These are phyloP conservation scores for Crepidodera aurea DNA, from an alignment of 2,888 invertebrate genomes.

Conservation along the genomic window DNA sequence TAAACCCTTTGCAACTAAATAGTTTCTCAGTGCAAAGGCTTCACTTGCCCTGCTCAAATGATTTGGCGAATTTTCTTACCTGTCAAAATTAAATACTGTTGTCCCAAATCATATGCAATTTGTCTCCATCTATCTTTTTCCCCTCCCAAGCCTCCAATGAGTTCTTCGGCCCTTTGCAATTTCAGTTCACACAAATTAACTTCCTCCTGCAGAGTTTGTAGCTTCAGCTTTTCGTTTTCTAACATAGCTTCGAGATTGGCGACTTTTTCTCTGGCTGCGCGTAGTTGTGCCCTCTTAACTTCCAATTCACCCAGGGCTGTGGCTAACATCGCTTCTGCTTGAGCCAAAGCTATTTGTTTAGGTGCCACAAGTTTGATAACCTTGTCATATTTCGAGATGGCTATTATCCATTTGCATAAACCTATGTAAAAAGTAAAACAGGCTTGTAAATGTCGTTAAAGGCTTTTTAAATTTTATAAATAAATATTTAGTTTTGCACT, in stretches of 20 bases:
- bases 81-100: constrained; percentile 75
- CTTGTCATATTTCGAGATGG: constrained; percentile 93
- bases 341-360: constrained; percentile 88
- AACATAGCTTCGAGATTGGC: constrained; percentile 76
- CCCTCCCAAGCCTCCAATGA: constrained; percentile 91
- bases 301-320: constrained; percentile 78
- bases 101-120: constrained; percentile 75
- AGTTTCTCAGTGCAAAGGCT: too few species aligned
- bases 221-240: constrained; percentile 66
- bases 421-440: constrained; percentile 60
- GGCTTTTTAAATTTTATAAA: too few species aligned
- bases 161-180: constrained; percentile 88
- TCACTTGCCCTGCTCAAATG: too few species aligned
- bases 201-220: constrained; percentile 75
- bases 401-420: constrained; percentile 93
- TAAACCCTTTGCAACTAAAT: too few species aligned
- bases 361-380: constrained; percentile 93
- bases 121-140: constrained; percentile 89
- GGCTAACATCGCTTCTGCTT: constrained; percentile 83
- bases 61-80: too few species aligned
- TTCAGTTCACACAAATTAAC: constrained; percentile 88
- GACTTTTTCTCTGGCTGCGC: constrained; percentile 74
- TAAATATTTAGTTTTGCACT: too few species aligned
- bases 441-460: neutral
- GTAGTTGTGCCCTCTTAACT: constrained; percentile 77